phyloP scores from a whole-genome alignment of 2,888 invertebrate genomes.

The Rotaria socialis region DNA sequence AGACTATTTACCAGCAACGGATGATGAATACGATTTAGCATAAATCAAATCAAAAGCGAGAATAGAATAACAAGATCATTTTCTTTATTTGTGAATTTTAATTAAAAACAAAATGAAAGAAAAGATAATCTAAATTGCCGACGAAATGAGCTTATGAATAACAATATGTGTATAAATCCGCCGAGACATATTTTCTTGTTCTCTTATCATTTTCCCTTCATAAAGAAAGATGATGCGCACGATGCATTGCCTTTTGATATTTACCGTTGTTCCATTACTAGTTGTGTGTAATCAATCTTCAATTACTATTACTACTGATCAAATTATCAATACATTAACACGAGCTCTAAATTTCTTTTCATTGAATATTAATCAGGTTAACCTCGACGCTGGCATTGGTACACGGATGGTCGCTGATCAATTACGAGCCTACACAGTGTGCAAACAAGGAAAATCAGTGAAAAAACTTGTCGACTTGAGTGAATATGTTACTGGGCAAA shows the following conservation, averaged over 20 bases:
- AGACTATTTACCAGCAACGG: slow-evolving; percentile 7
- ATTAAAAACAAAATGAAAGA: neutral
- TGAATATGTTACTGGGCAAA: neutral
- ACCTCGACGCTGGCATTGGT: slow-evolving; percentile 22
- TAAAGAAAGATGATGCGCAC: neutral
- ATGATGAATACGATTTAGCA: slow-evolving; percentile 22
- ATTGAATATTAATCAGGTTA: neutral
- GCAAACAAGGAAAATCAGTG: neutral
- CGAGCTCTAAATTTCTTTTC: slow-evolving; percentile 1
- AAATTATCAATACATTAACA: neutral
- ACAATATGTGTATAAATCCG: neutral
- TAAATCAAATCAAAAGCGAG: neutral
- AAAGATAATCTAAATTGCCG: neutral
- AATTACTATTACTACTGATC: neutral
- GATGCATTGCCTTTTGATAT: neutral
- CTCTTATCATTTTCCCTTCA: neutral
- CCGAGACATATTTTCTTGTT: neutral
- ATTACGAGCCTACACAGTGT: neutral
- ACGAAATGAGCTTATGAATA: slow-evolving; percentile 26
- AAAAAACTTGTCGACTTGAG: neutral
- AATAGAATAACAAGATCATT: neutral
- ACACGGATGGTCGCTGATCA: slow-evolving; percentile 7
- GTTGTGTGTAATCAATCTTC: neutral
- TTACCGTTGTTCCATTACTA: neutral
- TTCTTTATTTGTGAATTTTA: neutral